A percentile compares a stretch with the other conserved stretches of the same genome.
These are phyloP conservation scores for Brenthis daphne DNA, from an alignment of 2,888 invertebrate genomes.

Conservation along the genomic window DNA sequence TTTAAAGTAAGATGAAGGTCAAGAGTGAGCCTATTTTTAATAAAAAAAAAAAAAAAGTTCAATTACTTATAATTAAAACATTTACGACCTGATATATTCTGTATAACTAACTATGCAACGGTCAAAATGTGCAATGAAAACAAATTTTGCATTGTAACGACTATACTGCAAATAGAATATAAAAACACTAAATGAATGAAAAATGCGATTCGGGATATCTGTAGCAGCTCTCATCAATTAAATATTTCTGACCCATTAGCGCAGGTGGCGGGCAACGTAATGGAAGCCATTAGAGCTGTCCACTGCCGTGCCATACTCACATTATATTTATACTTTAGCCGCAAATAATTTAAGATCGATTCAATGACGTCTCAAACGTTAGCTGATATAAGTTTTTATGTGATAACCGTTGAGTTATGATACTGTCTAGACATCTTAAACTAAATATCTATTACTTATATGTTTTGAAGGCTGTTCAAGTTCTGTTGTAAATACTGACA, in stretches of 20 bases:
- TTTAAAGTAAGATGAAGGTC: too few species aligned
- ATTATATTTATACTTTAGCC: slow-evolving; percentile 55
- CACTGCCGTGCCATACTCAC: slow-evolving; percentile 50
- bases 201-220: slow-evolving; percentile 66
- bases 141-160: slow-evolving; percentile 11
- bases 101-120: not conserved
- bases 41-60: too few species aligned
- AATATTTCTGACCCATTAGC: slow-evolving; percentile 79
- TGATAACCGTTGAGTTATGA: not conserved
- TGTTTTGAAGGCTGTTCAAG: too few species aligned
- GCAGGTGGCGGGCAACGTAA: slow-evolving; percentile 74
- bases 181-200: slow-evolving; percentile 59
- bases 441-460: too few species aligned
- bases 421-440: too few species aligned
- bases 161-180: slow-evolving; percentile 38
- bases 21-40: too few species aligned
- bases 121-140: not conserved
- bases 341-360: slow-evolving; percentile 43
- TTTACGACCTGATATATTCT: too few species aligned
- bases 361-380: slow-evolving; percentile 10
- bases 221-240: slow-evolving; percentile 71
- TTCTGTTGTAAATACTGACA: too few species aligned
- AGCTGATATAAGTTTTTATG: not conserved
- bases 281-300: slow-evolving; percentile 73
- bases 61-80: too few species aligned